Evolutionary conservation across 1,140 invertebrate species (phyloP), one percentile per base, ranked within the genome.

Genomic region (Manduca sexta): DNA sequence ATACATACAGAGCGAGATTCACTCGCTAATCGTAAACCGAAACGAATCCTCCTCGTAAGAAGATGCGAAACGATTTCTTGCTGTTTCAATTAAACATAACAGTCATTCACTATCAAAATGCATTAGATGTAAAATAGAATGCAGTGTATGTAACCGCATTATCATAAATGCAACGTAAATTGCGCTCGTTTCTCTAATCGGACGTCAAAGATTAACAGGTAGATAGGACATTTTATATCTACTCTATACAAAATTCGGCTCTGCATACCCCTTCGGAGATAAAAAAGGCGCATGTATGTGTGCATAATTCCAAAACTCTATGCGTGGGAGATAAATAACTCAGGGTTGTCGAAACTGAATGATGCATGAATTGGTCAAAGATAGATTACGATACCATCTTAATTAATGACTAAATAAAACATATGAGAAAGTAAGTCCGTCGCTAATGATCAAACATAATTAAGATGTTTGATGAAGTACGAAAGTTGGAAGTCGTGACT

Each of bases 61-160:
- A 26, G 21, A 26, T 26, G 4, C 8, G 38, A 40, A 40, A 39
- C 37, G 29, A 52, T 52, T 53, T 49, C 38, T 51, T 48, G 41
- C 14, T 45, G 56, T 56, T 64, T 55, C 56, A 65, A 67, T 61
- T 68, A 59, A 59, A 54, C 55, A 54, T 62, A 62, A 54, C 54
- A 62, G 55, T 52, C 49, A 33, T 54, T 49, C 34, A 42, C 41
- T 57, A 62, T 56, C 55, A 47, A 43, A 58, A 53, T 41, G 52
- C 58, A 52, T 56, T 59, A 67, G 54, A 43, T 33, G 46, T 56
- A 54, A 61, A 71, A 59, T 45, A 51, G 51, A 68, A 67, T 67
- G 66, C 69, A 75, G 64, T 73, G 72, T 67, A 68, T 69, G 59
- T 65, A 71, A 66, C 61, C 58, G 46, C 59, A 63, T 64, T 69